phyloP scores from a whole-genome alignment of 2,797 vertebrate genomes.

The Tenualosa ilisha region DNA sequence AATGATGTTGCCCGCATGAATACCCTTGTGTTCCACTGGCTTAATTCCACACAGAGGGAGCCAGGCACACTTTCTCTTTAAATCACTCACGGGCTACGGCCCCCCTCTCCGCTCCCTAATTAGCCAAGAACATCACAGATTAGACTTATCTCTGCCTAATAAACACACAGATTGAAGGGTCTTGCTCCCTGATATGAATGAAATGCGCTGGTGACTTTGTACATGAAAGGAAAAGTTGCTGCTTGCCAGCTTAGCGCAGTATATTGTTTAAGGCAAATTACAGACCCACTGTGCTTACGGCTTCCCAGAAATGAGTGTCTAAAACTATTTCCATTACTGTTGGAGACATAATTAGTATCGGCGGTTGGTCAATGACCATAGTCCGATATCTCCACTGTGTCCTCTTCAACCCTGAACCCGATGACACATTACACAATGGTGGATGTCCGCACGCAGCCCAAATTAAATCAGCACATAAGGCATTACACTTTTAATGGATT shows the following conservation, averaged over 20 bases:
- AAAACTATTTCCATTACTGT: background rate
- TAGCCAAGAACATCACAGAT: slow-evolving; percentile 26
- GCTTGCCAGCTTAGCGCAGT: background rate
- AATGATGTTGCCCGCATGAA: slow-evolving; percentile 7
- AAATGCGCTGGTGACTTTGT: slow-evolving; percentile 1
- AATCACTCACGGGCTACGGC: background rate
- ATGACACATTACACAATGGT: background rate
- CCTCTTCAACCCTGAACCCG: background rate
- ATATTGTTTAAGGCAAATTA: background rate
- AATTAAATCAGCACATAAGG: slow-evolving; percentile 4
- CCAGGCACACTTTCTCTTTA: background rate
- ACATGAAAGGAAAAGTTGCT: background rate
- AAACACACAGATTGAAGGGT: slow-evolving; percentile 16
- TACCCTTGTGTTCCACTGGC: slow-evolving; percentile 1
- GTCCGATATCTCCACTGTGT: background rate
- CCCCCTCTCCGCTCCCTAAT: slow-evolving; percentile 30
- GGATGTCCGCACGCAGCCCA: background rate
- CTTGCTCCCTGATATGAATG: background rate
- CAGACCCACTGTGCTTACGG: background rate
- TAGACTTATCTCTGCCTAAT: slow-evolving; percentile 17
- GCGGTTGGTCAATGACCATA: background rate
- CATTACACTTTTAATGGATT: background rate
- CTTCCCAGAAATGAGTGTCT: background rate
- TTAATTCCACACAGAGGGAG: slow-evolving; percentile 15
- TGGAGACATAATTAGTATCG: background rate